Conservation (phyloP, 2,113 vertebrate genomes). For the Leptodactylus fuscus region DNA sequence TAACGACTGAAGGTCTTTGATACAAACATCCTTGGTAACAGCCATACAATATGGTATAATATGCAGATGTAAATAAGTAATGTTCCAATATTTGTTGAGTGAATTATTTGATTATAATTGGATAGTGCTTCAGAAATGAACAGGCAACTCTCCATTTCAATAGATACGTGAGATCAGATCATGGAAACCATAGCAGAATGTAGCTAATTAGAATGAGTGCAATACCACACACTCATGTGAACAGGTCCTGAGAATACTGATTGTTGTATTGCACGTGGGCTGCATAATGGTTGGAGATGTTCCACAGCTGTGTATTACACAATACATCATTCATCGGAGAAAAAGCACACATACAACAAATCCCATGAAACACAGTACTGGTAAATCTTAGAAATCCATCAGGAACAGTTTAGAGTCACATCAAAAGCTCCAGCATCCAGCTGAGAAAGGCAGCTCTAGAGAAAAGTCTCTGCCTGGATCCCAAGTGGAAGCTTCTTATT, state of each 20-base stretch:
- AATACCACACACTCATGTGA: not conserved
- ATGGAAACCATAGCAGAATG: no score
- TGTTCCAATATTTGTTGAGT: no score
- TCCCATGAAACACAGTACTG: slow-evolving; percentile 34
- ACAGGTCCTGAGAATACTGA: not conserved
- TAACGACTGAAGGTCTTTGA: no score
- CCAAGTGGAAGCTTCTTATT: slow-evolving; percentile 47
- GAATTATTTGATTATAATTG: no score
- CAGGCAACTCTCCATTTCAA: no score
- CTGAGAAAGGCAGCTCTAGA: slow-evolving; percentile 44
- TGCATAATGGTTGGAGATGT: slow-evolving; percentile 11
- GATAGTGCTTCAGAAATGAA: no score
- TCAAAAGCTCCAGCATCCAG: slow-evolving; percentile 54
- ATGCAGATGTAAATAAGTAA: no score
- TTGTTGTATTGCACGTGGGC: slow-evolving; percentile 19
- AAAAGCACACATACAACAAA: slow-evolving; percentile 36
- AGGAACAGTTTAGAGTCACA: slow-evolving; percentile 56
- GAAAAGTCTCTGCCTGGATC: slow-evolving; percentile 41
- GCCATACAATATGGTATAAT: no score
- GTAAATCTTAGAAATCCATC: slow-evolving; percentile 48
- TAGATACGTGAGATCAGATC: no score
- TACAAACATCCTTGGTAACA: no score
- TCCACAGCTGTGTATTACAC: slow-evolving; percentile 30
- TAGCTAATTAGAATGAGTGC: no score
- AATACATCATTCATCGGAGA: slow-evolving; percentile 28